phyloP scores from a whole-genome alignment of 1,140 invertebrate species.

The Pseudachorutes palmiensis region DNA sequence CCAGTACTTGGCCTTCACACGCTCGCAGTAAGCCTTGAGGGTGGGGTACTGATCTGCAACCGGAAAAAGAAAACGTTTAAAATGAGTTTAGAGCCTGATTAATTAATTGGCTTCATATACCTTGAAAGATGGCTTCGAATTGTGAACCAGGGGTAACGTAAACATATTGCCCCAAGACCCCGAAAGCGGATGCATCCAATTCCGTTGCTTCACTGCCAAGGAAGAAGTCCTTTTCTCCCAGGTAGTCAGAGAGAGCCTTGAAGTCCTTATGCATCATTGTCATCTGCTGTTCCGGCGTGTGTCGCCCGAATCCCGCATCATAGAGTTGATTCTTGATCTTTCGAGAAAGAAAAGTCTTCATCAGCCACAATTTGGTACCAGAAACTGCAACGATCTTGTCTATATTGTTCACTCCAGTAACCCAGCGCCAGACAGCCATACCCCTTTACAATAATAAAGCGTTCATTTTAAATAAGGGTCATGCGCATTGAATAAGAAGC shows the following conservation, averaged over 20 bases:
- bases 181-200: slow-evolving; percentile 45
- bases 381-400: not conserved
- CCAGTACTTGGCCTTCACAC: slow-evolving; percentile 42
- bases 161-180: slow-evolving; percentile 41
- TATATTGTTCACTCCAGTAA: not conserved
- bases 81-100: not conserved
- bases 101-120: no score
- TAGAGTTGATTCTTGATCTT: not conserved
- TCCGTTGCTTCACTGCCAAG: slow-evolving; percentile 42
- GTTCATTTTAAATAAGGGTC: not conserved
- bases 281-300: slow-evolving; percentile 29
- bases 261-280: slow-evolving; percentile 28
- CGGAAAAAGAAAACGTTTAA: slow-evolving; percentile 5
- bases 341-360: not conserved
- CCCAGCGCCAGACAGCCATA: not conserved
- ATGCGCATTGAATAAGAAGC: no score
- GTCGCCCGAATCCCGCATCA: slow-evolving; percentile 32
- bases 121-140: slow-evolving; percentile 25
- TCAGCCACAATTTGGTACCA: not conserved
- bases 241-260: slow-evolving; percentile 22
- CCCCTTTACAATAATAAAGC: not conserved
- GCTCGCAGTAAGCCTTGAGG: slow-evolving; percentile 39
- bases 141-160: slow-evolving; percentile 41
- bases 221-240: slow-evolving; percentile 42
- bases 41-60: slow-evolving; percentile 40